phyloP scores from a whole-genome alignment of 2,113 vertebrate species.

The Mesocricetus auratus region DNA sequence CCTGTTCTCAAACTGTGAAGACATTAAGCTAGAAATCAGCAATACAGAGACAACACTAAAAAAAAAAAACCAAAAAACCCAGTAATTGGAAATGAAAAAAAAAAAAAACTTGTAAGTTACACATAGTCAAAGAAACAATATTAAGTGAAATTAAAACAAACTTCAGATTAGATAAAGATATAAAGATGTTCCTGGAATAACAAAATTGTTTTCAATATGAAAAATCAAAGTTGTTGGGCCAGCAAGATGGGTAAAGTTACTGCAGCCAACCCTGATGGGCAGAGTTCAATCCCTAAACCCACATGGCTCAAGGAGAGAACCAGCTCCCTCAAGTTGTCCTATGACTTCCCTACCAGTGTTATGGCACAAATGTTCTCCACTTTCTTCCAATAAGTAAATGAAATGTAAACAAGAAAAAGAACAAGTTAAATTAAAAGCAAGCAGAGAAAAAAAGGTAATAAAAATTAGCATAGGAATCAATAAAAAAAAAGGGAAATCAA shows the following conservation, averaged over 20 bases:
- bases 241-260: neutral
- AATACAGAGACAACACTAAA: neutral
- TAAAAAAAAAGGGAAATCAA: neutral
- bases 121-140: neutral
- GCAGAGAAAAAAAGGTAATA: neutral
- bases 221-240: neutral
- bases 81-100: neutral
- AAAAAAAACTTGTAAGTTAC: neutral
- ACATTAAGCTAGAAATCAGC: constrained; percentile 25
- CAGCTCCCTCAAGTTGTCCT: neutral
- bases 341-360: neutral
- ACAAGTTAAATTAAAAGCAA: neutral
- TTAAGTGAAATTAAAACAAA: neutral
- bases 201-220: neutral
- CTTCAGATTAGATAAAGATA: neutral
- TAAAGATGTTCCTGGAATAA: neutral
- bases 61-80: neutral
- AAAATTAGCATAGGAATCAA: neutral
- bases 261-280: neutral
- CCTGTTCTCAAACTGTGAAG: neutral
- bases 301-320: neutral
- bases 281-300: neutral
- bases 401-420: neutral
- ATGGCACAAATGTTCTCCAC: neutral
- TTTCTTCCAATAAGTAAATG: neutral